Evolutionary conservation across 2,888 invertebrate species (phyloP), one percentile per base, ranked within the genome.

Genomic region (Fragum fragum): DNA sequence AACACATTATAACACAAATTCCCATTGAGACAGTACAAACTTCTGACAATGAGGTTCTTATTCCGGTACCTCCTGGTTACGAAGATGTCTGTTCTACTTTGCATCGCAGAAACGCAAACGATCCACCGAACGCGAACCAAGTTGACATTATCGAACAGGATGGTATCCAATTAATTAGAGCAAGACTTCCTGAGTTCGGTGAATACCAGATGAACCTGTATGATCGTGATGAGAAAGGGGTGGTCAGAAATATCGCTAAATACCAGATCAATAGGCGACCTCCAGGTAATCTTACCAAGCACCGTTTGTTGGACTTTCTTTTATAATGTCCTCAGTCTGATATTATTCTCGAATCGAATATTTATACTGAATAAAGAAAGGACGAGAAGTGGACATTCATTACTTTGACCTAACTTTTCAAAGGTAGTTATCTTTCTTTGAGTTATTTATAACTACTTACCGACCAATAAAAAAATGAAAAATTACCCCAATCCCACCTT

Each of bases 131-230:
- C 21, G 76, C 83, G 9, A 84, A 90, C 57, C 88, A 88, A 28
- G 82, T 93, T 23, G 87, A 88, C 72, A 82, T 90, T 59, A 74
- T 90, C 42, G 80, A 88, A 14, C 83, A 89, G 68, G 92, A 92
- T 47, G 91, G 88, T 9, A 85, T 89, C 73, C 84, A 90, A 39
- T 76, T 91, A 26, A 88, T 93, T 66, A 81, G 82, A 7, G 89
- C 92, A 32, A 81, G 88, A 73, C 76, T 93, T 59, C 88, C 89
- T n/a, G 91, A 93, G 28, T 90, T 89, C 72, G 93, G 93, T 14
- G 92, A 93, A 59, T 93, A 93, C 75, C 87, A 90, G 81, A 77
- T 93, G 77, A 91, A 92, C 78, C 78, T 93, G 53, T 93, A 91
- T 66, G 88, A 90, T 57, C 81, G 86, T 66, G 87, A 90, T 29